Conservation (phyloP, 1,140 invertebrate genomes). For the Tetramorium alpestre region DNA sequence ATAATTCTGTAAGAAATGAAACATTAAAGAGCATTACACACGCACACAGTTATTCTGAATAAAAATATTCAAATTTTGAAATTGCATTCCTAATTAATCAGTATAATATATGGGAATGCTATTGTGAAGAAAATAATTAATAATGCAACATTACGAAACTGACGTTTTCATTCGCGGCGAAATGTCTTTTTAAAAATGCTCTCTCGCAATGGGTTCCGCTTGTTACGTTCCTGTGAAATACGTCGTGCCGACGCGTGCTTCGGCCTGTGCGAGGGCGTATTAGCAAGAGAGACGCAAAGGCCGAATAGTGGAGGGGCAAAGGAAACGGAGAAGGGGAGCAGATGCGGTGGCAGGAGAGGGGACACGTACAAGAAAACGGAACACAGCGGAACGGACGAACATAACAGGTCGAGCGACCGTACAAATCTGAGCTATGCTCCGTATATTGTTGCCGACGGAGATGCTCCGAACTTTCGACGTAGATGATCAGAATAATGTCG, state of each 20-base stretch:
- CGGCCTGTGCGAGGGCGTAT: slow-evolving; percentile 67
- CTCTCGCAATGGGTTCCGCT: slow-evolving; percentile 43
- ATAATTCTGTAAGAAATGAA: background rate
- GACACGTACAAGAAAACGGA: slow-evolving; percentile 54
- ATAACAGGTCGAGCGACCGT: slow-evolving; percentile 69
- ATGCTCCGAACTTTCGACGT: background rate
- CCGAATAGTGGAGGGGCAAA: slow-evolving; percentile 53
- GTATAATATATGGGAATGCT: background rate
- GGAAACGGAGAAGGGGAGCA: background rate
- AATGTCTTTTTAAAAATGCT: slow-evolving; percentile 17
- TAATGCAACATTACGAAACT: background rate
- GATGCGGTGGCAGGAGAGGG: slow-evolving; percentile 5
- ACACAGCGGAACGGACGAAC: slow-evolving; percentile 47
- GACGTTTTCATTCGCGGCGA: background rate
- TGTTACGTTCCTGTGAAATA: slow-evolving; percentile 67
- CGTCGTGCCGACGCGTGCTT: slow-evolving; percentile 69
- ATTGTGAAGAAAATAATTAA: background rate
- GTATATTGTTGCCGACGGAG: background rate
- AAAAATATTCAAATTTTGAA: background rate
- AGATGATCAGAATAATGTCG: background rate
- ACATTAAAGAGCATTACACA: background rate
- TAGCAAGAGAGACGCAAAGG: slow-evolving; percentile 52
- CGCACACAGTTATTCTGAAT: background rate
- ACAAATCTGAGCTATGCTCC: slow-evolving; percentile 21
- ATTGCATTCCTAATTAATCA: background rate